Conservation (phyloP, 2,888 invertebrate species). For the Amphipyra tragopoginis region DNA sequence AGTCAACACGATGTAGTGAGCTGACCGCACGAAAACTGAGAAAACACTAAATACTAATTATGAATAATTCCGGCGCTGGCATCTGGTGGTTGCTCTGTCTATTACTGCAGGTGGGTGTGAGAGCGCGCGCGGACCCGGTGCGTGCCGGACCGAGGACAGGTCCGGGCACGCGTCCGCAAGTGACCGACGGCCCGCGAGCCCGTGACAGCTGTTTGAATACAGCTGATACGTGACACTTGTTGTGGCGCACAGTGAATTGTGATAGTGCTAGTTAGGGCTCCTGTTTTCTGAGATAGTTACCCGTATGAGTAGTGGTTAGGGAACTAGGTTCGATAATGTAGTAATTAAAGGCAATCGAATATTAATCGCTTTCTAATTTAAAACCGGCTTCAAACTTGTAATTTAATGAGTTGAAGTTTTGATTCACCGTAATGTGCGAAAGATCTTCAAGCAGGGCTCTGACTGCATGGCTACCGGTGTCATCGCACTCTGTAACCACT, state of each 20-base stretch:
- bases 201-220: background rate
- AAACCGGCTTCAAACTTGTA: no score
- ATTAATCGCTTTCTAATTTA: no score
- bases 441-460: no score
- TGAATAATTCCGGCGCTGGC: slow-evolving; percentile 71
- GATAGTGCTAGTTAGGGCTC: background rate
- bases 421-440: no score
- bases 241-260: background rate
- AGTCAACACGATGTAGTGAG: slow-evolving; percentile 70
- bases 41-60: slow-evolving; percentile 64
- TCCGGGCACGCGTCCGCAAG: background rate
- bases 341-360: background rate
- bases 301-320: background rate
- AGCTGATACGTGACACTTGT: slow-evolving; percentile 14
- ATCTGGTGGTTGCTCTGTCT: slow-evolving; percentile 78
- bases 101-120: slow-evolving; percentile 74
- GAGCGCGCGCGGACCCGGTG: background rate
- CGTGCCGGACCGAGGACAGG: background rate
- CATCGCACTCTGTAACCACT: no score
- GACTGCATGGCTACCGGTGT: no score
- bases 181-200: background rate
- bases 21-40: slow-evolving; percentile 26
- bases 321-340: background rate
- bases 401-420: no score
- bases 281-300: background rate